Percentiles rank a stretch among this genome's conserved stretches.
phyloP scores from a whole-genome alignment of 2,113 vertebrate species.

The Choloepus hoffmanni region DNA sequence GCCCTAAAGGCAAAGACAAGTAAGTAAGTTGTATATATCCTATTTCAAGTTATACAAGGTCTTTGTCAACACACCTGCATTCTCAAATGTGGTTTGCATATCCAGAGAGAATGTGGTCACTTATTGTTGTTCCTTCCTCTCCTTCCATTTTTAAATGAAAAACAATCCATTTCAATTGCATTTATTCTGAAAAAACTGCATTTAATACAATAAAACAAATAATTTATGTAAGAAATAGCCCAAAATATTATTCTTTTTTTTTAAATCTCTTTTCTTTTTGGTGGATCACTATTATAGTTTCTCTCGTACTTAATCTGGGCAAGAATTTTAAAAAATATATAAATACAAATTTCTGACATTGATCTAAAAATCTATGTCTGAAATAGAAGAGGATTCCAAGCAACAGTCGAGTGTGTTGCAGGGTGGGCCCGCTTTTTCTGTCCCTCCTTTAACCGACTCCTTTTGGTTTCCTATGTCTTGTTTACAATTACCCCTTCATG shows the following conservation, averaged over 20 bases:
- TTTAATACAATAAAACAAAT: neutral
- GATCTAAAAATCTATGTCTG: neutral
- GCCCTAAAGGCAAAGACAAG: neutral
- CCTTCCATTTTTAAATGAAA: constrained; percentile 4
- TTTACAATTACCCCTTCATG: neutral
- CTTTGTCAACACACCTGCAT: neutral
- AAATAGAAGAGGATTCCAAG: neutral
- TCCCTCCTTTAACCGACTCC: neutral
- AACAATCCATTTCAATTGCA: neutral
- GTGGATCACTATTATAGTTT: neutral
- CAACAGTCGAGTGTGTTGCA: neutral
- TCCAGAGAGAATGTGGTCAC: neutral
- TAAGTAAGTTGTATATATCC: neutral
- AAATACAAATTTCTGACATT: neutral
- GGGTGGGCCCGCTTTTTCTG: neutral
- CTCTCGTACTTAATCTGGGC: neutral
- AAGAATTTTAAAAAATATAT: neutral
- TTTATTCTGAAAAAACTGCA: neutral
- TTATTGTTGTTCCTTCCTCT: neutral
- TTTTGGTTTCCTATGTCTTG: neutral
- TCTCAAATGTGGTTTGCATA: neutral
- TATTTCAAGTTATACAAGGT: neutral
- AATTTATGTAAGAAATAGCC: neutral
- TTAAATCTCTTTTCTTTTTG: neutral
- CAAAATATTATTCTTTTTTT: neutral